Percentiles rank a stretch among this genome's conserved stretches.
These are phyloP conservation scores for Gonocerus acuteangulatus DNA, from an alignment of 2,888 invertebrate genomes.

Conservation along the genomic window DNA sequence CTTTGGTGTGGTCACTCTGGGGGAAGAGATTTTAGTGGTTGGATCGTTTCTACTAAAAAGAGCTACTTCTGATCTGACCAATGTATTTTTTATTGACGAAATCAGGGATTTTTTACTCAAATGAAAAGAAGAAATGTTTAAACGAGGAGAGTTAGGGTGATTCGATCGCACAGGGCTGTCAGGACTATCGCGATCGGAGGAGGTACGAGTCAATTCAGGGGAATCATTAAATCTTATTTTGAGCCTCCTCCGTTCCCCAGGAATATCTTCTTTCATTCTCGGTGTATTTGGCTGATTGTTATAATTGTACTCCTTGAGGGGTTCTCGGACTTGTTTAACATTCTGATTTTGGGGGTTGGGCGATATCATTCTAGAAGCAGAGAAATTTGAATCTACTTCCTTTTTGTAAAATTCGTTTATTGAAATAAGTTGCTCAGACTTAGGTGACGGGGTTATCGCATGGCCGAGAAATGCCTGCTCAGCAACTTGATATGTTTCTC, in stretches of 20 bases:
- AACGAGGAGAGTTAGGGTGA: too few relatives aligned
- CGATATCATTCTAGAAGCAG: not conserved
- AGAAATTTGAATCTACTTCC: not conserved
- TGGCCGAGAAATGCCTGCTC: not conserved
- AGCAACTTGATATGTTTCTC: slow-evolving; percentile 16
- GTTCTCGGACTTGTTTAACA: slow-evolving; percentile 1
- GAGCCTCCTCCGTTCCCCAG: not conserved
- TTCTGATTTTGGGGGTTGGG: slow-evolving; percentile 1
- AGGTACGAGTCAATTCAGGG: not conserved
- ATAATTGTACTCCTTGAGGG: slow-evolving; percentile 10
- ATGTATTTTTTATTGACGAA: too few relatives aligned
- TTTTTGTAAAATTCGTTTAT: not conserved
- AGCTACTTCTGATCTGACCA: too few relatives aligned
- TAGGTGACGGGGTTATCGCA: not conserved
- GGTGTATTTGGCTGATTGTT: slow-evolving; percentile 1
- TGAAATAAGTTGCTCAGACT: too few relatives aligned
- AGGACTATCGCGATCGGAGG: slow-evolving; percentile 9
- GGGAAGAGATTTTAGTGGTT: too few relatives aligned
- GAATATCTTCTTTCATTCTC: not conserved
- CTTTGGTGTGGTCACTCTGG: too few relatives aligned
- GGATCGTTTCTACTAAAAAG: too few relatives aligned
- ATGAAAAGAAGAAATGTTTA: too few relatives aligned
- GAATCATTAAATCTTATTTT: not conserved
- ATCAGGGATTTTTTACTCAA: too few relatives aligned
- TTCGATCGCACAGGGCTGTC: not conserved